A percentile compares a stretch with the other conserved stretches of the same genome.
Evolutionary conservation across 1,140 invertebrate genomes (phyloP).

Genomic region (Sarcophaga peregrina): DNA sequence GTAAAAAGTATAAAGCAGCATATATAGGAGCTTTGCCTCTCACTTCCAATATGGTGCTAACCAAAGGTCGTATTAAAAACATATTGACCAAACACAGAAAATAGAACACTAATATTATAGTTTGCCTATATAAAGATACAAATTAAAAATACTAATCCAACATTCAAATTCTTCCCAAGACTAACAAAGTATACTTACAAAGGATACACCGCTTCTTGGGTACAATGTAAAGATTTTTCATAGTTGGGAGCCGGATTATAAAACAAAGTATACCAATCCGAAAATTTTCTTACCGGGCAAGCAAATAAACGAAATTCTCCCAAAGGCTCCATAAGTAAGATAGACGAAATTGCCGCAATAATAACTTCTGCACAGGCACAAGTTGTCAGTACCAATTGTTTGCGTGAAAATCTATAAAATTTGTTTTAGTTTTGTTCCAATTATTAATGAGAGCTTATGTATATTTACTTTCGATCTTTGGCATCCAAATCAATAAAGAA

Average conservation of each 20-base stretch:
- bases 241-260: slow-evolving; percentile 95
- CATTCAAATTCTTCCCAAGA: neutral
- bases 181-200: slow-evolving; percentile 76
- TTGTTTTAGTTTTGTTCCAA: too few relatives aligned
- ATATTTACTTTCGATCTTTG: slow-evolving; percentile 76
- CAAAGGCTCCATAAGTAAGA: slow-evolving; percentile 81
- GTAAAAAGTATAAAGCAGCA: slow-evolving; percentile 94
- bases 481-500: slow-evolving; percentile 90
- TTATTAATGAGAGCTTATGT: neutral
- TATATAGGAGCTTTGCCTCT: slow-evolving; percentile 71
- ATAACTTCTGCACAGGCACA: slow-evolving; percentile 85
- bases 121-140: slow-evolving; percentile 78
- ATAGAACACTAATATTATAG: slow-evolving; percentile 94
- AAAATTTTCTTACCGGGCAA: slow-evolving; percentile 80
- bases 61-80: slow-evolving; percentile 70
- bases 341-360: slow-evolving; percentile 77
- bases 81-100: slow-evolving; percentile 83
- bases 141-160: slow-evolving; percentile 42
- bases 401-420: slow-evolving; percentile 74
- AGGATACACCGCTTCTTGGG: slow-evolving; percentile 96
- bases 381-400: slow-evolving; percentile 78
- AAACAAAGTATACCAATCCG: slow-evolving; percentile 96
- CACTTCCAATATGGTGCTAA: slow-evolving; percentile 56
- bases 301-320: slow-evolving; percentile 80
- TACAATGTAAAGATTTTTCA: slow-evolving; percentile 88